Percentiles rank a stretch among this genome's conserved stretches.
Evolutionary conservation across 2,888 invertebrate genomes (phyloP).

Genomic region (Alcis repandata): DNA sequence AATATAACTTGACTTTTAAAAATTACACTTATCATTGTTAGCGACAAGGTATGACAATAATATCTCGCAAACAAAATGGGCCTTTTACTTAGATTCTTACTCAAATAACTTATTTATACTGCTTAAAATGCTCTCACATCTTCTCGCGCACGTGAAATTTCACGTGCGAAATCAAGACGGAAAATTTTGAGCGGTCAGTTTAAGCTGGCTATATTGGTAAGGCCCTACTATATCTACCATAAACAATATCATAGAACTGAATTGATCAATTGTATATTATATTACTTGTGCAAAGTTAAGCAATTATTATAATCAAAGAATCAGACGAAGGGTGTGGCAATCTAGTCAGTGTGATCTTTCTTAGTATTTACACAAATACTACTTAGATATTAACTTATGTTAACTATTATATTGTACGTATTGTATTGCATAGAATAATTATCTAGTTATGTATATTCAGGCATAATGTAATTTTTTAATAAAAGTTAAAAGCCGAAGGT

Average conservation of each 20-base stretch:
- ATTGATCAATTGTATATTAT: not conserved
- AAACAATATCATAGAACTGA: no score
- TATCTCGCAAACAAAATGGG: no score
- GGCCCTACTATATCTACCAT: no score
- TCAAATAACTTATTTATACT: no score
- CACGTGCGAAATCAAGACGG: no score
- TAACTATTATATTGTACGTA: constrained; percentile 52
- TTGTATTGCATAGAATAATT: constrained; percentile 56
- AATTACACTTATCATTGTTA: not conserved
- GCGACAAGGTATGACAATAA: no score
- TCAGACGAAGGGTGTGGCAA: constrained; percentile 84
- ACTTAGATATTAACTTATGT: constrained; percentile 42
- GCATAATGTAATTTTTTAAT: constrained; percentile 44
- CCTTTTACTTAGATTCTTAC: no score
- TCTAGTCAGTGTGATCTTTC: constrained; percentile 85
- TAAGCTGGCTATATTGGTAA: no score
- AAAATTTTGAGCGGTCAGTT: no score
- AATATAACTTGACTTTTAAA: not conserved
- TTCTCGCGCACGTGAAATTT: no score
- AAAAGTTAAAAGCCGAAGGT: constrained; percentile 44
- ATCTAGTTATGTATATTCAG: constrained; percentile 29
- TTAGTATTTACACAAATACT: constrained; percentile 53
- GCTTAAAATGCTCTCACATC: no score
- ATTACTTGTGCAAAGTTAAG: constrained; percentile 37
- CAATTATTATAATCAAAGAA: constrained; percentile 49